Evolutionary conservation across 2,888 invertebrate genomes (phyloP), one percentile per base, ranked within the genome.

Genomic region (Lapara coniferarum): DNA sequence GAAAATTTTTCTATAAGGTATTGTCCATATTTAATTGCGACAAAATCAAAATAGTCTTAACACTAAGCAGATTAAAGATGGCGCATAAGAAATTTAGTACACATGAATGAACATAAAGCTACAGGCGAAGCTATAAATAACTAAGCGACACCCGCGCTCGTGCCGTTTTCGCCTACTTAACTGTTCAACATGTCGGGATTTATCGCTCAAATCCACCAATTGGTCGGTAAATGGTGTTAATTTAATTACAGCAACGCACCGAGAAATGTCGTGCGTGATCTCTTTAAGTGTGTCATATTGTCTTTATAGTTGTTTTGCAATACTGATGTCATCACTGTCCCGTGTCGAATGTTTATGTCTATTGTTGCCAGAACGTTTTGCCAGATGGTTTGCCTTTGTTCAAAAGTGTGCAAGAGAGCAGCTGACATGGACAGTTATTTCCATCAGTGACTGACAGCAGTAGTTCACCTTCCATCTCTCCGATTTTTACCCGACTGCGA

Each of bases 181-280:
- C 72, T 71, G 71, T 70, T 74, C 75, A 81, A 78, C 88, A 87
- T 87, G 86, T 79, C 78, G 76, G 75, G 86, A 85, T 89, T 88
- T 85, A 87, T 85, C 77, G 86, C 88, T 85, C 88, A 87, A 91
- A 91, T 92, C 91, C 88, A 85, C 80, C 89, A 91, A 91, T 87
- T 91, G 87, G 86, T 82, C 81, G 83, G 78, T 88, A 89, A 91
- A 84, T 85, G 84, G 87, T 85, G 89, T 88, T 92, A 90, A 92
- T 92, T 90, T 83, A 90, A 91, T 92, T 85, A 89, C 80, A 77
- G 79, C 72, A 55, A 75, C 74, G 68, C 74, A 78, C 63, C 67
- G 72, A 66, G 69, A 63, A 69, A 77, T 78, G 83, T 84, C 81
- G 77, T 70, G 80, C 80, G 74, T 77, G 79, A 78, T 71, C 78